Evolutionary conservation across 2,113 vertebrate species (phyloP), one percentile per base, ranked within the genome.

Genomic region (Platysternon megacephalum): DNA sequence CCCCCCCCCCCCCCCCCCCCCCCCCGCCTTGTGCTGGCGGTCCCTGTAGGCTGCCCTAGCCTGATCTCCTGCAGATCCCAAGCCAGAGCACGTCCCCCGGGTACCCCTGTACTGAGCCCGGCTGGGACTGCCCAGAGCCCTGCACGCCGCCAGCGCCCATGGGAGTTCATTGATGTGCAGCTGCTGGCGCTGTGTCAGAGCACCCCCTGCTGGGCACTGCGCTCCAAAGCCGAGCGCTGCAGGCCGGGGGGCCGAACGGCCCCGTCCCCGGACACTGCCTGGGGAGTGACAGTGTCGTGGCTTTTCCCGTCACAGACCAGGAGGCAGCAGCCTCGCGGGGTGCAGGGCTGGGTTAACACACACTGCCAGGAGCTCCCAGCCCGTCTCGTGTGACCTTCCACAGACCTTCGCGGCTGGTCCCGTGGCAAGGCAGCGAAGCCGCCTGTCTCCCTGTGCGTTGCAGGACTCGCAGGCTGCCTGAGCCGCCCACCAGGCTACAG

Each of bases 21-120:
- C 35, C 29, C 68, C 68, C 8, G 8, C 21, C 2, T 22, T 11
- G 19, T 3, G 39, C 39, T 65, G 68, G 9, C n/a, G 10, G n/a
- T 74, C 39, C 68, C 17, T 12, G 35, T 5, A 11, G n/a, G n/a
- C 65, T 9, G 6, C 4, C 61, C 72, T 6, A 48, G 11, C 32
- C 46, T 44, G 26, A 17, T 44, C 24, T 26, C 21, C 79, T 28
- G 55, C 39, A 2, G 9, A 8, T 55, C 52, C 28, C 4, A 0
- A 0, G 3, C 19, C 7, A 3, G 1, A 9, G 19, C 61, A 9
- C 35, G 21, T n/a, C 4, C 35, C 7, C 61, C 17, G 16, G 35
- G 16, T 19, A 5, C 8, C 35, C 19, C 35, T 3, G 65, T 3
- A 17, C 35, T 10, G 68, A 42, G 39, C 55, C 26, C 10, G 4